Percentiles rank a stretch among this genome's conserved stretches.
These are phyloP conservation scores for Halcyon leucocephala DNA, from an alignment of 2,797 vertebrate genomes.

Conservation along the genomic window DNA sequence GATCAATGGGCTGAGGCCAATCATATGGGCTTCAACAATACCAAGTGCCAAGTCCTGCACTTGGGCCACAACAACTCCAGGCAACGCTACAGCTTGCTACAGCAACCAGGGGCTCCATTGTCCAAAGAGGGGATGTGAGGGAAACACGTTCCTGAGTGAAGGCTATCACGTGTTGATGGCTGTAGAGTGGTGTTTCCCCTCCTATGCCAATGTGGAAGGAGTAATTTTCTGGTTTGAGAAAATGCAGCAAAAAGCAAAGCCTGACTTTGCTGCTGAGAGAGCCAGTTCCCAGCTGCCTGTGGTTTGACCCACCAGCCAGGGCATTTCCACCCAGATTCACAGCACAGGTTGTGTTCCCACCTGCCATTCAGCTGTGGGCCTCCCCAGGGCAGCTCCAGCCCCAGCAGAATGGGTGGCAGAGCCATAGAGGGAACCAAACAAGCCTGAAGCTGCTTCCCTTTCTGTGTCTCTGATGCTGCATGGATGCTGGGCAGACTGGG, in stretches of 20 bases:
- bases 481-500: fast-evolving
- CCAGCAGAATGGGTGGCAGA: not conserved
- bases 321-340: not conserved
- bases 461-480: not conserved
- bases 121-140: not conserved
- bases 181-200: not conserved
- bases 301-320: fast-evolving
- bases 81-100: too few species aligned
- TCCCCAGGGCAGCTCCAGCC: not conserved
- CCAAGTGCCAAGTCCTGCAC: too few species aligned
- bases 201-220: not conserved
- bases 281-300: fast-evolving
- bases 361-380: fast-evolving
- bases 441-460: not conserved
- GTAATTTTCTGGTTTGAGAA: not conserved
- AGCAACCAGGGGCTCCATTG: not conserved
- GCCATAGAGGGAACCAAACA: not conserved
- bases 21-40: too few species aligned
- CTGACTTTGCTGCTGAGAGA: fast-evolving
- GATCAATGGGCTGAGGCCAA: too few species aligned
- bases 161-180: not conserved
- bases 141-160: not conserved
- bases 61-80: too few species aligned
- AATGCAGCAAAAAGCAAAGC: not conserved
- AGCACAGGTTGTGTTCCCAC: not conserved